A percentile compares a stretch with the other conserved stretches of the same genome.
Evolutionary conservation across 1,140 invertebrate species (phyloP).

Genomic region (Hylaeus anthracinus): DNA sequence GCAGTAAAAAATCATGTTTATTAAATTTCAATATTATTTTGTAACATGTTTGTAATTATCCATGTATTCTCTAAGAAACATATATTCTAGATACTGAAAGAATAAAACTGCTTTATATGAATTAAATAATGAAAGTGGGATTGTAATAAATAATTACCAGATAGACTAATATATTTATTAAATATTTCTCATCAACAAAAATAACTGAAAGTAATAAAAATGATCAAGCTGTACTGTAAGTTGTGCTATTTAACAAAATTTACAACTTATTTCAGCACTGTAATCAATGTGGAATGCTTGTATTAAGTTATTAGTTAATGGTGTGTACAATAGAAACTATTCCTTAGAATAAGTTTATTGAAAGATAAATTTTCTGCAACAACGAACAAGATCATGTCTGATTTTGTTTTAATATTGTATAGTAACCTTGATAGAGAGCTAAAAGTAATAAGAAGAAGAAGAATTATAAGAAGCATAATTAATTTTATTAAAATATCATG

Average conservation of each 20-base stretch:
- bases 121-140: not conserved
- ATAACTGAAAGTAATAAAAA: not conserved
- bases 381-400: not conserved
- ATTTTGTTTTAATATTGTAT: not conserved
- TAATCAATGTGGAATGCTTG: not conserved
- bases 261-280: not conserved
- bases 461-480: not conserved
- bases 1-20: not conserved
- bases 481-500: not conserved
- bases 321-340: not conserved
- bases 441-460: not conserved
- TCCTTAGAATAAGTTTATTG: no score
- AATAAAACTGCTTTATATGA: not conserved
- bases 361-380: not conserved
- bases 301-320: not conserved
- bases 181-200: not conserved
- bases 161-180: not conserved
- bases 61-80: not conserved
- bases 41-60: no score
- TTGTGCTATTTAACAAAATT: not conserved
- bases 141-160: not conserved
- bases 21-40: not conserved
- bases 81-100: not conserved
- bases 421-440: not conserved
- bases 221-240: not conserved